These are phyloP conservation scores for Dicyrtoma fusca DNA, from an alignment of 2,888 invertebrate species.

Conservation along the genomic window DNA sequence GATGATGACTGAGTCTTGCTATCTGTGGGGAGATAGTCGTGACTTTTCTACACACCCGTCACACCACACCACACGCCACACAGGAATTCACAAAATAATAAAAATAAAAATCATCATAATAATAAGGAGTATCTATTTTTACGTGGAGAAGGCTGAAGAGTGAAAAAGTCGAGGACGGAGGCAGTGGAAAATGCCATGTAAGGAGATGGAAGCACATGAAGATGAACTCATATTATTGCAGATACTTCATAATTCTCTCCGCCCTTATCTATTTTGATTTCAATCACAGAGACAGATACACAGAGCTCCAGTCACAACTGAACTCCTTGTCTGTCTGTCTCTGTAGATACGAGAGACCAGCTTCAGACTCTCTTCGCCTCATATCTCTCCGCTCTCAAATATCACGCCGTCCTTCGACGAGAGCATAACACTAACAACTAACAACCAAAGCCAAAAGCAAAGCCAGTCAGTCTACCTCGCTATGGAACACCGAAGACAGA, in stretches of 20 bases:
- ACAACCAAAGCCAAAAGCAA: no score
- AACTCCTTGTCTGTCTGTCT: neutral
- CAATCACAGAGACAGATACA: constrained; percentile 12
- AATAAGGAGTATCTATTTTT: constrained; percentile 18
- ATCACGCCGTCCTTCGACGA: neutral
- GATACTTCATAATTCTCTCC: constrained; percentile 25
- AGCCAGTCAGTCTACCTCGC: no score
- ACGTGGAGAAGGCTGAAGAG: neutral
- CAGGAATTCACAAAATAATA: constrained; percentile 8
- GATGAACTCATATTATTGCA: no score
- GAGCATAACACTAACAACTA: no score
- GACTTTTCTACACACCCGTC: neutral
- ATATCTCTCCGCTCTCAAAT: neutral
- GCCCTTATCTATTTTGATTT: constrained; percentile 16
- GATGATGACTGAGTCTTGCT: constrained; percentile 6
- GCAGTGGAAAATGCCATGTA: neutral
- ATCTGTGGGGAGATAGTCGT: neutral
- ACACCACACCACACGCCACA: neutral
- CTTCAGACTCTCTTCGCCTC: neutral
- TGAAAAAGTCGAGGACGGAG: neutral
- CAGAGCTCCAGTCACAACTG: constrained; percentile 1
- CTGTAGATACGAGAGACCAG: neutral
- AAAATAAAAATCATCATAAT: constrained; percentile 4
- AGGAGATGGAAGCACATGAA: no score
- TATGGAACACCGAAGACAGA: neutral